Evolutionary conservation across 2,888 invertebrate species (phyloP), one percentile per base, ranked within the genome.

Genomic region (Acheta domesticus): DNA sequence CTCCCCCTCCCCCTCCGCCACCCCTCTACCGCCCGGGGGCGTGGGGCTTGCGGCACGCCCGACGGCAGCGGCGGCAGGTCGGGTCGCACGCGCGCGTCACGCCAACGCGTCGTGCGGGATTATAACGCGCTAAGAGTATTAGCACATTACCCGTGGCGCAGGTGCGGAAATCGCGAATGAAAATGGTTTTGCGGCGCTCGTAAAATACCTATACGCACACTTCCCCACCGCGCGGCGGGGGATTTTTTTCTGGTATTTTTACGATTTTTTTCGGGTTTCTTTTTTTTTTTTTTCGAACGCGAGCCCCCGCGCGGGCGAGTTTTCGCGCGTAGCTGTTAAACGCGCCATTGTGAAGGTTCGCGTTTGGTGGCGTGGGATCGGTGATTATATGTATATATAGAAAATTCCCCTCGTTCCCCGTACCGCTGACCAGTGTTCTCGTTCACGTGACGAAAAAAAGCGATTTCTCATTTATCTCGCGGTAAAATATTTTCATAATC

Each of bases 101-200:
- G 16, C 14, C 8, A 14, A 62, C 62, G 14, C 62, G 36, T 36
- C 36, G 36, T 8, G 36, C 36, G 36, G 62, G 16, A 62, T 62
- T 62, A 62, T n/a, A 62, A n/a, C 62, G n/a, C 62, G 62, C 62
- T 62, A 62, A 62, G 62, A 62, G 62, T 62, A 62, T 62, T 62
- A 62, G 62, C 62, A 62, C 62, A 62, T 62, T 62, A 62, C 62
- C 62, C 14, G n/a, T 16, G 62, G 62, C 62, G 12, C 62, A 62
- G 62, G 62, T 62, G 62, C n/a, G 62, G 62, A 62, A 62, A 62
- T 62, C 62, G 62, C 62, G 62, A 62, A 62, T 62, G 62, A 62
- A 62, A 62, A 62, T 62, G 62, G 62, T 62, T 62, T 62, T 14
- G 62, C 62, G 62, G 62, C 62, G 62, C 62, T 62, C 62, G 62